phyloP scores from a whole-genome alignment of 37 sponge, comb jelly and placozoan species.

The Bolinopsis microptera region DNA sequence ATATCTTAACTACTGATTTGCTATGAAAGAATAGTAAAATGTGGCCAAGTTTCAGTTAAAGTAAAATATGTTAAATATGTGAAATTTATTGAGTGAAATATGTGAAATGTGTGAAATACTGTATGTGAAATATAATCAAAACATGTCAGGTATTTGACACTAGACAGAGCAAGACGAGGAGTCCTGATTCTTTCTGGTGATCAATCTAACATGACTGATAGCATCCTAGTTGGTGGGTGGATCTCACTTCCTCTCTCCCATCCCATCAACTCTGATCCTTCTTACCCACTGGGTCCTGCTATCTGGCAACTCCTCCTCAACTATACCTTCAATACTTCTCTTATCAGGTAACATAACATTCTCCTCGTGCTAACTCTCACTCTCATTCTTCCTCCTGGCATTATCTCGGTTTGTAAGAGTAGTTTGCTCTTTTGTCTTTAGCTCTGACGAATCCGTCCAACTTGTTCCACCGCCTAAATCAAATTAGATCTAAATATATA shows the following conservation, averaged over 20 bases:
- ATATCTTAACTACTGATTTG: too few relatives aligned
- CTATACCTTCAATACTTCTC: not conserved
- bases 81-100: not conserved
- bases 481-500: too few relatives aligned
- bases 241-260: slow-evolving; percentile 43
- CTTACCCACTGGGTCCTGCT: slow-evolving; percentile 33
- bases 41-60: too few relatives aligned
- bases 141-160: not conserved
- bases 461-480: too few relatives aligned
- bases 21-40: too few relatives aligned
- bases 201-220: not conserved
- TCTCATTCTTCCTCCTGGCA: too few relatives aligned
- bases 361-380: too few relatives aligned
- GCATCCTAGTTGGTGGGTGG: slow-evolving; percentile 6
- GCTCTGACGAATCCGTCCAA: too few relatives aligned
- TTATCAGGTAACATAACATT: not conserved
- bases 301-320: not conserved
- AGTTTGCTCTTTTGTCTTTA: too few relatives aligned
- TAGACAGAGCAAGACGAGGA: not conserved
- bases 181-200: not conserved
- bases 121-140: too few relatives aligned
- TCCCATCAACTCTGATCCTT: not conserved
- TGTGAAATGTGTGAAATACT: too few relatives aligned
- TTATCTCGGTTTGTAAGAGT: too few relatives aligned
- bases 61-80: not conserved